Conservation (phyloP, 1,140 invertebrate genomes). For the Drosophila lowei region DNA sequence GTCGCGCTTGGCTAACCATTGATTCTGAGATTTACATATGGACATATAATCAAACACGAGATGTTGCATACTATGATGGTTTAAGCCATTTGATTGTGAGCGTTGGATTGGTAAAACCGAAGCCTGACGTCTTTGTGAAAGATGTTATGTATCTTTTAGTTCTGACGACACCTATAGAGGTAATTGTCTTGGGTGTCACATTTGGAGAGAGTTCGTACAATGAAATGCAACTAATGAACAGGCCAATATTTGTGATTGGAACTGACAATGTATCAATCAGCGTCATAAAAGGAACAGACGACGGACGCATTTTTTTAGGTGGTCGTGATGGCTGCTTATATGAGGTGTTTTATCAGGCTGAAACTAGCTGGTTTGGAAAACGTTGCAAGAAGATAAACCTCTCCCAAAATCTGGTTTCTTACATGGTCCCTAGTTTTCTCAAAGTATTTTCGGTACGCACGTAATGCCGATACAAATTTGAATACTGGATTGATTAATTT, state of each 20-base stretch:
- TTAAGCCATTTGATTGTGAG: conserved; percentile 94
- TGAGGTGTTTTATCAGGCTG: conserved; percentile 97
- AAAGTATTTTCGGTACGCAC: conserved; percentile 85
- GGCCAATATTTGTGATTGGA: conserved; percentile 95
- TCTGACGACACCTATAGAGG: conserved; percentile 95
- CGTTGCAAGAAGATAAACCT: conserved; percentile 98
- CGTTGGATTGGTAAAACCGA: conserved; percentile 93
- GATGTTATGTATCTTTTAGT: conserved; percentile 97
- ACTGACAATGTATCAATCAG: conserved; percentile 96
- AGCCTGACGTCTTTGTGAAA: conserved; percentile 92
- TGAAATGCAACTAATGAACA: conserved; percentile 96
- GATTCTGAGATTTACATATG: conserved; percentile 98
- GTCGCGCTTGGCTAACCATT: conserved; percentile 97
- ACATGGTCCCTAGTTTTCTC: conserved; percentile 95
- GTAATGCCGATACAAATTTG: too few relatives aligned
- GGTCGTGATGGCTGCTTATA: conserved; percentile 97
- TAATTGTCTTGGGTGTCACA: conserved; percentile 89
- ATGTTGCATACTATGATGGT: conserved; percentile 97
- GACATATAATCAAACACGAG: conserved; percentile 95
- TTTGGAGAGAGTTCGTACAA: conserved; percentile 82
- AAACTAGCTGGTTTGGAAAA: conserved; percentile 96
- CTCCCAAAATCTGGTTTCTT: conserved; percentile 93
- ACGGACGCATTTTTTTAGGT: conserved; percentile 97
- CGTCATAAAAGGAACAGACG: conserved; percentile 90
- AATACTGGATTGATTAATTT: not conserved